Evolutionary conservation across 92 coral and sea anemone genomes (phyloP).

Genomic region (Muricea muricata): DNA sequence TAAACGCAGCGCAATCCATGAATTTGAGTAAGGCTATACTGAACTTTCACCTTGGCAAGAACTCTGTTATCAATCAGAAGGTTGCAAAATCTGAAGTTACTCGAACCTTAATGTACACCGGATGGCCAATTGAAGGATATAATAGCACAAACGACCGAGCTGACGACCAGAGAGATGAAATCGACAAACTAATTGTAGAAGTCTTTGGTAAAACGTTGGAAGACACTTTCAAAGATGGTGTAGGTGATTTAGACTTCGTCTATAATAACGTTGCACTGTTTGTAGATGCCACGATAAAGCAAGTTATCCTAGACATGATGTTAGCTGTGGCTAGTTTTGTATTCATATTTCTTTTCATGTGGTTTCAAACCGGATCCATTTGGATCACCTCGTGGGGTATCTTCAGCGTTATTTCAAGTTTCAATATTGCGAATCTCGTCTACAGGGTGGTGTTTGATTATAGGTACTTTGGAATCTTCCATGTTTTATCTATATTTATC

Average conservation of each 20-base stretch:
- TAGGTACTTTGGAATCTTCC: conserved; percentile 81
- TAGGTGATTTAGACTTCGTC: conserved; percentile 67
- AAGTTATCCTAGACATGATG: conserved; percentile 74
- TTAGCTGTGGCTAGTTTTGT: conserved; percentile 72
- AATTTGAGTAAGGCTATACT: conserved; percentile 43
- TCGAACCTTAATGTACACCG: conserved; percentile 62
- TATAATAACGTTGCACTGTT: conserved; percentile 64
- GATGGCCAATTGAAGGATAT: conserved; percentile 68
- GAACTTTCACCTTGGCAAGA: conserved; percentile 70
- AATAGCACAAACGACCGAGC: conserved; percentile 59
- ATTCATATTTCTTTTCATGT: conserved; percentile 76
- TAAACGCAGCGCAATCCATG: conserved; percentile 49
- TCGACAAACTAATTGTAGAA: conserved; percentile 48
- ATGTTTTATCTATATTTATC: conserved; percentile 77
- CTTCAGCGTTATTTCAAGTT: conserved; percentile 74
- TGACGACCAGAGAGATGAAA: conserved; percentile 59
- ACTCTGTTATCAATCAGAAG: conserved; percentile 49
- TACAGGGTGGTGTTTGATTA: conserved; percentile 77
- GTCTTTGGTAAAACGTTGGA: conserved; percentile 58
- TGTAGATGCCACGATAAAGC: conserved; percentile 57
- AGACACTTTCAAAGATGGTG: conserved; percentile 56
- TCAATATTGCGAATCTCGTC: conserved; percentile 74
- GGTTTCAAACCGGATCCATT: conserved; percentile 75
- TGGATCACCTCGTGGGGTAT: conserved; percentile 84
- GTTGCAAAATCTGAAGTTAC: conserved; percentile 46